Evolutionary conservation across 2,797 vertebrate species (phyloP).

Genomic region (Sebastes kiyomatsui): DNA sequence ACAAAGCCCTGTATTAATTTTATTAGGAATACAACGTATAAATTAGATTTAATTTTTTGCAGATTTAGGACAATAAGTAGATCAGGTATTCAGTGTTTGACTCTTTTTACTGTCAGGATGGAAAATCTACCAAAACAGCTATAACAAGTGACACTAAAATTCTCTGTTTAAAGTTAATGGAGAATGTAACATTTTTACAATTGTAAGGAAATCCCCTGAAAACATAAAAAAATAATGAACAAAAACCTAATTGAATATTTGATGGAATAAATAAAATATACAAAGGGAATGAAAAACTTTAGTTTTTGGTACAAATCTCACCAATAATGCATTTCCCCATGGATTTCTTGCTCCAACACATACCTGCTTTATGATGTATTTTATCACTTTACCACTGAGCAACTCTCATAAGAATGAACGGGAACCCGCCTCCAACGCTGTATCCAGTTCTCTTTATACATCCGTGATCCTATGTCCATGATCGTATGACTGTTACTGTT

Average conservation of each 20-base stretch:
- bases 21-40: neutral
- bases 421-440: too few species aligned
- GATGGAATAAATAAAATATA: neutral
- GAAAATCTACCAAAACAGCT: neutral
- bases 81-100: neutral
- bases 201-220: neutral
- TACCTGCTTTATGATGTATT: too few species aligned
- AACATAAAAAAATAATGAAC: neutral
- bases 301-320: neutral
- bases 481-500: too few species aligned
- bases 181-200: neutral
- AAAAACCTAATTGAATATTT: neutral
- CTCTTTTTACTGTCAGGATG: neutral
- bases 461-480: too few species aligned
- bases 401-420: too few species aligned
- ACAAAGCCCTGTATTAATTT: neutral
- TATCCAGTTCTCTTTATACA: too few species aligned
- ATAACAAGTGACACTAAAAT: neutral
- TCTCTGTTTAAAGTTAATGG: neutral
- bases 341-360: too few species aligned
- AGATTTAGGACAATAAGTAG: neutral
- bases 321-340: neutral
- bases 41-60: neutral
- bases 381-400: too few species aligned
- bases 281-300: neutral